phyloP scores from a whole-genome alignment of 2,888 invertebrate species.

The Chirona hameri region DNA sequence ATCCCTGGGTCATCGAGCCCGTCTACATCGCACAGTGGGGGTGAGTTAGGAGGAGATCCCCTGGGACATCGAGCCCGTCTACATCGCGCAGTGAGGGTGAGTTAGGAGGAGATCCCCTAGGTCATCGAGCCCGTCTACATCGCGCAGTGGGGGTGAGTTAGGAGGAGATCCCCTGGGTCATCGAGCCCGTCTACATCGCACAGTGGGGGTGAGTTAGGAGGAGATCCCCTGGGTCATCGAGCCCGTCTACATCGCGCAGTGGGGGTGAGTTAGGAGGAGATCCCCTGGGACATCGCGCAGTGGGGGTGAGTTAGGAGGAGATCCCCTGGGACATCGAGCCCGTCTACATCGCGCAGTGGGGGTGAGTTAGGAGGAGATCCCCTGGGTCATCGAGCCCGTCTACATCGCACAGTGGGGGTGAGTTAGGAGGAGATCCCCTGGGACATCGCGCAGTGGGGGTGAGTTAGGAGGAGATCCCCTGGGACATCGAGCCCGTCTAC shows the following conservation, averaged over 20 bases:
- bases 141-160: constrained; percentile 92
- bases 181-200: constrained; percentile 98
- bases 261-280: constrained; percentile 93
- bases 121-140: constrained; percentile 98
- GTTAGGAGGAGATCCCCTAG: constrained; percentile 95
- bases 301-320: constrained; percentile 93
- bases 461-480: constrained; percentile 89
- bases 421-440: constrained; percentile 93
- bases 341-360: constrained; percentile 99
- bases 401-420: constrained; percentile 99
- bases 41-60: constrained; percentile 90
- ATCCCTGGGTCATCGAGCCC: constrained; percentile 99
- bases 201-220: constrained; percentile 93
- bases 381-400: constrained; percentile 98
- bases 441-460: constrained; percentile 99
- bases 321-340: constrained; percentile 99
- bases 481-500: constrained; percentile 98
- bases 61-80: constrained; percentile 98
- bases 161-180: constrained; percentile 99
- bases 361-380: constrained; percentile 90
- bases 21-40: constrained; percentile 99
- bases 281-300: constrained; percentile 99
- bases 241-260: constrained; percentile 98
- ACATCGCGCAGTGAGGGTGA: constrained; percentile 99
- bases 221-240: constrained; percentile 99